Evolutionary conservation across 2,888 invertebrate species (phyloP).

Genomic region (Laothoe populi): DNA sequence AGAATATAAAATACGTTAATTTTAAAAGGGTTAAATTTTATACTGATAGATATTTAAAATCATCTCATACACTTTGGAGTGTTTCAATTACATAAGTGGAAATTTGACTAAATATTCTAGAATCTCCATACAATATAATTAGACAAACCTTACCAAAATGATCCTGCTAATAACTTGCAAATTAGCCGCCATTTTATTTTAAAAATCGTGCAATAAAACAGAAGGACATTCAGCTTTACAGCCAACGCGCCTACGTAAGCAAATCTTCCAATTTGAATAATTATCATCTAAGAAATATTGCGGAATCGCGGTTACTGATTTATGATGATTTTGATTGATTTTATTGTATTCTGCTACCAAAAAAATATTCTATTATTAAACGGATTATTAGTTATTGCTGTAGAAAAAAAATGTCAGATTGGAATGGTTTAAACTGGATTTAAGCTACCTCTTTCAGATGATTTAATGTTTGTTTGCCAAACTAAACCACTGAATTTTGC

Average conservation of each 20-base stretch:
- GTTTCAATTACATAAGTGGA: no score
- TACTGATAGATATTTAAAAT: no score
- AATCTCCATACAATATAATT: no score
- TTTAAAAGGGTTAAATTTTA: no score
- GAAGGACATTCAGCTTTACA: not conserved
- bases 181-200: not conserved
- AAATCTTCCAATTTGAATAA: conserved; percentile 18
- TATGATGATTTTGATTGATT: conserved; percentile 16
- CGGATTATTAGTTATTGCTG: not conserved
- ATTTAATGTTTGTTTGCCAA: no score
- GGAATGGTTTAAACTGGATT: not conserved
- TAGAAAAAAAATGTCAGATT: not conserved
- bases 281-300: conserved; percentile 4
- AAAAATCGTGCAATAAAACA: conserved; percentile 10
- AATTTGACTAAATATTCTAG: no score
- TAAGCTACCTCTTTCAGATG: not conserved
- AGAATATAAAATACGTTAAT: no score
- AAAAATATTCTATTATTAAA: not conserved
- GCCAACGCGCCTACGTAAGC: conserved; percentile 10
- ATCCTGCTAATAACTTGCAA: not conserved
- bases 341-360: conserved; percentile 21
- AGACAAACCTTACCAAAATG: not conserved
- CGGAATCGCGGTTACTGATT: conserved; percentile 13
- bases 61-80: no score
- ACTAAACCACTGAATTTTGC: no score